Evolutionary conservation across 2,888 invertebrate species (phyloP), one percentile per base, ranked within the genome.

Genomic region (Neuroscelio doddi): DNA sequence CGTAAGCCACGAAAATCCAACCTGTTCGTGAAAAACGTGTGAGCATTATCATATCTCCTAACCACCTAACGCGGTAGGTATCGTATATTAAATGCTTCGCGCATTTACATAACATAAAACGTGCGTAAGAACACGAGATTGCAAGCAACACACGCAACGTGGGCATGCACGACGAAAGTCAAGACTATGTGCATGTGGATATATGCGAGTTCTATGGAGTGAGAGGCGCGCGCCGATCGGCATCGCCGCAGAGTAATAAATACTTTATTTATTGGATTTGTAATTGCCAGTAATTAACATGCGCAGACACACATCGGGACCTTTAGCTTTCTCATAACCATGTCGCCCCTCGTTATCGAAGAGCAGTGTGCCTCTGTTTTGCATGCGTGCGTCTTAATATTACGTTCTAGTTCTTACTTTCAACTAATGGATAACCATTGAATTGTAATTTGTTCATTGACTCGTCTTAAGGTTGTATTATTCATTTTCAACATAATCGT

Each of bases 241-340:
- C 27, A 7, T 17, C 8, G 29, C 10, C 27, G 41, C 29, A 14
- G 26, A 69, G 70, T 72, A 75, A 79, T 76, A 78, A 74, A 79
- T 75, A 74, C 68, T 56, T 65, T 74, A 76, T 76, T 77, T 74
- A 79, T 78, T 79, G 77, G 72, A 70, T 75, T 72, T 72, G 76
- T 78, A 78, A 79, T 79, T 78, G 77, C 76, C 74, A 71, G 74
- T 78, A 79, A 79, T 79, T 76, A 78, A 79, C 79, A 78, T 76
- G 79, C 68, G 53, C 75, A 59, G 62, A 68, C 71, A 75, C 68
- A 70, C 51, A 66, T n/a, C 65, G 66, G 64, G 64, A 62, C 62
- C 66, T 66, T 67, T 70, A 68, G 66, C 68, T 71, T 77, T 75
- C 72, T 77, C 75, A 77, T 78, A 77, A 73, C 71, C 66, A 64